phyloP scores from a whole-genome alignment of 2,888 invertebrate genomes.

The Pristionchus arcanus region DNA sequence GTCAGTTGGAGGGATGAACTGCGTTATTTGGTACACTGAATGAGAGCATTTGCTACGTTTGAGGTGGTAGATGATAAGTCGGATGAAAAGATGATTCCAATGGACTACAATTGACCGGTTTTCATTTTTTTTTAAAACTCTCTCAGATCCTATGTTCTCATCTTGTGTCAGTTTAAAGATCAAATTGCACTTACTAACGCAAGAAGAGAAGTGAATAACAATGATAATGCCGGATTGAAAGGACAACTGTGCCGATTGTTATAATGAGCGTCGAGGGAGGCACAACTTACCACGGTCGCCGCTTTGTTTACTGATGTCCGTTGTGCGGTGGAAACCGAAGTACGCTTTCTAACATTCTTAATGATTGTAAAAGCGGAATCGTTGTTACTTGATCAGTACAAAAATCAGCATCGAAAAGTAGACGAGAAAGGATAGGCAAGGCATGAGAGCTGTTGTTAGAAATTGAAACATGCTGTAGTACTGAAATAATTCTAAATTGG shows the following conservation, averaged over 20 bases:
- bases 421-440: background rate
- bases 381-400: background rate
- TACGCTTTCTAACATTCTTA: background rate
- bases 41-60: background rate
- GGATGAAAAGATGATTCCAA: no score
- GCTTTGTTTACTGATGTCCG: background rate
- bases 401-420: background rate
- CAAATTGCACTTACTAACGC: background rate
- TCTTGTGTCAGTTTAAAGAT: background rate
- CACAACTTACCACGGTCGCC: background rate
- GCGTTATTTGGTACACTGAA: background rate
- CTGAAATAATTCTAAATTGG: background rate
- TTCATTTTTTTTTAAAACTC: no score
- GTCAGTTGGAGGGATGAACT: background rate
- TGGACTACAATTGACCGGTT: no score
- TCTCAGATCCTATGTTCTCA: no score
- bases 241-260: background rate
- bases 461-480: constrained; percentile 5
- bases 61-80: no score
- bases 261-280: background rate
- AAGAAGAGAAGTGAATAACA: constrained; percentile 1
- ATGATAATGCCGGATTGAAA: background rate
- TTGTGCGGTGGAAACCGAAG: background rate
- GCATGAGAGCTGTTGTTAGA: background rate
- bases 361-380: background rate